phyloP scores from a whole-genome alignment of 2,113 vertebrate genomes.

The Carassius carassius region DNA sequence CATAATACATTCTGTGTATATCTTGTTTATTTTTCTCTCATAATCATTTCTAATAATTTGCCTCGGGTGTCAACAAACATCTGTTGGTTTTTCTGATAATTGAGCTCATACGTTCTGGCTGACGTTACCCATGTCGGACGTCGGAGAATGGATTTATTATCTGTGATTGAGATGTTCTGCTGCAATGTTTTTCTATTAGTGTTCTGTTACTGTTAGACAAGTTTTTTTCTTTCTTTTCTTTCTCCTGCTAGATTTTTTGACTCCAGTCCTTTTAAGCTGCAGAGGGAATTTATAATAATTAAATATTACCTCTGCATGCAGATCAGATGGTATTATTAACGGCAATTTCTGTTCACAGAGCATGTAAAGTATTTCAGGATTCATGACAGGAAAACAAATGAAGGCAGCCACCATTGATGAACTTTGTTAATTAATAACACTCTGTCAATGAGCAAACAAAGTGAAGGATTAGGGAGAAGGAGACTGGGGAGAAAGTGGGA shows the following conservation, averaged over 20 bases:
- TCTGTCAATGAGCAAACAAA: conserved; percentile 61
- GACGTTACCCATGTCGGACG: not conserved
- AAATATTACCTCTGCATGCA: conserved; percentile 65
- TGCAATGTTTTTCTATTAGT: not conserved
- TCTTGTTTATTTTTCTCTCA: not conserved
- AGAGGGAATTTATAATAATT: conserved; percentile 69
- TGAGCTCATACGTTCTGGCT: not conserved
- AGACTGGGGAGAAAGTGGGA: conserved; percentile 34
- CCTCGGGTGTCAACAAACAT: not conserved
- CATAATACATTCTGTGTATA: no score
- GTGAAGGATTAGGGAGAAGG: conserved; percentile 43
- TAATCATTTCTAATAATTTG: not conserved
- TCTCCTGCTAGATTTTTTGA: conserved; percentile 51
- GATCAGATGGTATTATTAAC: conserved; percentile 70
- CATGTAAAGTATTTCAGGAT: conserved; percentile 51
- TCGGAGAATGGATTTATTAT: not conserved
- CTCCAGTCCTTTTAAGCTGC: conserved; percentile 66
- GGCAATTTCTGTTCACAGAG: conserved; percentile 5
- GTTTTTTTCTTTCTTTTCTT: not conserved
- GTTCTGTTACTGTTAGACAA: no score
- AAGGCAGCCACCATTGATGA: conserved; percentile 60
- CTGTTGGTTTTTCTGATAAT: not conserved
- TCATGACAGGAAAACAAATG: conserved; percentile 70
- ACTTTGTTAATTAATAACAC: conserved; percentile 65
- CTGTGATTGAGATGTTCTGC: not conserved